Conservation (phyloP, 2,888 invertebrate genomes). For the Thymelicus lineola region DNA sequence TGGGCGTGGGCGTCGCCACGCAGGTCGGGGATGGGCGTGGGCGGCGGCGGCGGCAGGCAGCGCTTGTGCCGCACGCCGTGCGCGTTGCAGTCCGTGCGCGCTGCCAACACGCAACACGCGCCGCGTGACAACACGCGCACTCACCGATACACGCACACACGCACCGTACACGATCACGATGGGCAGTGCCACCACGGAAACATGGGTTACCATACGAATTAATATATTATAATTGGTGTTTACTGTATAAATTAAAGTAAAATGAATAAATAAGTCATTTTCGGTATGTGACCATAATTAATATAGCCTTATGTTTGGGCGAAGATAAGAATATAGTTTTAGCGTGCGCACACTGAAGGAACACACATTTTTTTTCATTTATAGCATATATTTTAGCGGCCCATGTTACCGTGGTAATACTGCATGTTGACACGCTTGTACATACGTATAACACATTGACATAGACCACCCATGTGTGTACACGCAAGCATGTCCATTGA, state of each 20-base stretch:
- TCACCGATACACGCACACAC: conserved; percentile 54
- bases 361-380: no score
- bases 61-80: conserved; percentile 94
- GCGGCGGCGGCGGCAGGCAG: conserved; percentile 92
- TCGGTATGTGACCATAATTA: no score
- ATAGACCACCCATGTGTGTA: conserved; percentile 1
- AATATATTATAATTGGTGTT: no score
- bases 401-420: neutral
- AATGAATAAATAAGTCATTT: no score
- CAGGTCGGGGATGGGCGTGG: conserved; percentile 94
- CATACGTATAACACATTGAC: neutral
- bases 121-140: conserved; percentile 40
- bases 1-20: conserved; percentile 85
- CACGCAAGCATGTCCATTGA: neutral
- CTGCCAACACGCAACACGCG: conserved; percentile 72
- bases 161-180: conserved; percentile 36
- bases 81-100: conserved; percentile 89
- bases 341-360: no score
- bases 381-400: neutral
- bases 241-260: no score
- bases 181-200: conserved; percentile 35
- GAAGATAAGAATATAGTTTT: no score
- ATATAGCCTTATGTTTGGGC: no score
- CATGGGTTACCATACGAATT: neutral
- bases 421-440: neutral